phyloP scores from a whole-genome alignment of 2,113 vertebrate species.

The Bujurquina vittata region DNA sequence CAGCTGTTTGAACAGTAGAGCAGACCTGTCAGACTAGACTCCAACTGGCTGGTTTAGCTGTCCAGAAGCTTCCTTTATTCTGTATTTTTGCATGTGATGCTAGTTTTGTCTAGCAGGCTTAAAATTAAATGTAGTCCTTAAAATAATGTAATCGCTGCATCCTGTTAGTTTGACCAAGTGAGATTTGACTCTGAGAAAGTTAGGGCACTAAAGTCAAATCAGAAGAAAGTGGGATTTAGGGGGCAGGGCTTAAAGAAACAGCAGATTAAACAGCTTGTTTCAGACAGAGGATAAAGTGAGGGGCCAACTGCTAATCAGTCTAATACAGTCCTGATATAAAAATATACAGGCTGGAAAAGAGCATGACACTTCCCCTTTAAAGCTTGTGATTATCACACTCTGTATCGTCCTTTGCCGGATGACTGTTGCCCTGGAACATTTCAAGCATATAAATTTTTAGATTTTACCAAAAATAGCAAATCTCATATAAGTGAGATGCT shows the following conservation, averaged over 20 bases:
- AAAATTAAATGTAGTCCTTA: not conserved
- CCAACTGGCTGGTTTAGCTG: not conserved
- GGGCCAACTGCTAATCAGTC: not conserved
- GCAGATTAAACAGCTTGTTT: not conserved
- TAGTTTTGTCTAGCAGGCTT: not conserved
- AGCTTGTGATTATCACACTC: slow-evolving; percentile 6
- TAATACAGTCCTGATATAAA: not conserved
- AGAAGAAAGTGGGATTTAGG: not conserved
- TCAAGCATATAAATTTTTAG: not conserved
- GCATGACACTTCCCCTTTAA: not conserved
- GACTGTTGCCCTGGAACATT: not conserved
- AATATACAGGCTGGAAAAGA: not conserved
- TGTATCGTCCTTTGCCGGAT: not conserved
- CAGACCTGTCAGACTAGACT: not conserved
- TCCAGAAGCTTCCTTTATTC: not conserved
- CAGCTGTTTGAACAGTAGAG: not conserved
- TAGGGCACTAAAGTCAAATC: not conserved
- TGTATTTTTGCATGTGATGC: not conserved
- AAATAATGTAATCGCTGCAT: too few relatives aligned
- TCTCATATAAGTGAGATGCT: slow-evolving; percentile 12
- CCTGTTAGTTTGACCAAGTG: too few relatives aligned
- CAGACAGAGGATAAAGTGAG: not conserved
- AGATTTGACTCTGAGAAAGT: too few relatives aligned
- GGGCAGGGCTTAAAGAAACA: not conserved
- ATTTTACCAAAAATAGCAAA: slow-evolving; percentile 27